phyloP scores from a whole-genome alignment of 1,140 invertebrate genomes.

The Zelostemma sp. region DNA sequence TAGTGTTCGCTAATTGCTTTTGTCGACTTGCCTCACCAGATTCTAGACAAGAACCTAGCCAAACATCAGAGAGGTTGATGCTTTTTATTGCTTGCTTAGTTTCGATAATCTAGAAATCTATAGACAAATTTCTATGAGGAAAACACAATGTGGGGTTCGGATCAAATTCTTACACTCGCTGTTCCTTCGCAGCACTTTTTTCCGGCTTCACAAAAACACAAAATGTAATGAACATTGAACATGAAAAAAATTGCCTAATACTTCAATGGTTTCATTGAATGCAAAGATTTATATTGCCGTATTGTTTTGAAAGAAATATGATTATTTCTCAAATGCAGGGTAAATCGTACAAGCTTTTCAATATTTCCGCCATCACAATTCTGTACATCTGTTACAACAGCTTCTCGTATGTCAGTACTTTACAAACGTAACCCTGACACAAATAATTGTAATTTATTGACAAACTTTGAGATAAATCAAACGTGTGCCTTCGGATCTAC shows the following conservation, averaged over 20 bases:
- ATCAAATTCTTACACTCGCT: background rate
- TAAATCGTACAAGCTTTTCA: conserved; percentile 46
- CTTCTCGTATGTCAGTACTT: background rate
- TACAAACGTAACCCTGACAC: background rate
- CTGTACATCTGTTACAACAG: background rate
- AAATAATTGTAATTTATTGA: conserved; percentile 5
- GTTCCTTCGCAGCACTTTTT: background rate
- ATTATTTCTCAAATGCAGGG: conserved; percentile 24
- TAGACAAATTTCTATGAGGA: conserved; percentile 1
- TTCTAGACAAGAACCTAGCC: background rate
- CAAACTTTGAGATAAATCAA: background rate
- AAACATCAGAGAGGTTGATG: conserved; percentile 19
- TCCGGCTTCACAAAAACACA: background rate
- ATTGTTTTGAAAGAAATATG: background rate
- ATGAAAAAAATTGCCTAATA: too few relatives aligned
- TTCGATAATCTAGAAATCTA: conserved; percentile 34
- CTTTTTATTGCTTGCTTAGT: conserved; percentile 48
- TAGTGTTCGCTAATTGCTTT: conserved; percentile 52
- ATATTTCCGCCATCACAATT: conserved; percentile 37
- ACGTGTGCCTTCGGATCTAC: background rate
- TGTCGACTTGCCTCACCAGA: conserved; percentile 38
- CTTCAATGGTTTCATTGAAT: too few relatives aligned
- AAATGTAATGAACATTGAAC: too few relatives aligned
- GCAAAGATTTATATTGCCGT: too few relatives aligned
- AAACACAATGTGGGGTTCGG: conserved; percentile 14